Evolutionary conservation across 2,888 invertebrate genomes (phyloP).

Genomic region (Diplolepis rosae): DNA sequence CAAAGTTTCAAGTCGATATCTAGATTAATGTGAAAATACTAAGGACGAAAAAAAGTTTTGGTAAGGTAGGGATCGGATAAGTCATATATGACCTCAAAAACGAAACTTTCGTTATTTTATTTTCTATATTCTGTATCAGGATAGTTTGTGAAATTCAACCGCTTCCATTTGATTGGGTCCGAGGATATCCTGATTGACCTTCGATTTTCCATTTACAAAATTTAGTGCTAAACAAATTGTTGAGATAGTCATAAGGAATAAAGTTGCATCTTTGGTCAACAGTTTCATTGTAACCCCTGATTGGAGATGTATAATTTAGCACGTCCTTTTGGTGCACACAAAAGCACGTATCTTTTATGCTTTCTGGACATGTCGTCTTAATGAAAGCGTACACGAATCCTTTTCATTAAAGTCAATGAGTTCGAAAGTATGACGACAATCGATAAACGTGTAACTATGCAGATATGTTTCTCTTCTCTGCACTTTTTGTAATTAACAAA

Average conservation of each 20-base stretch:
- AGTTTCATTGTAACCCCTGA: background rate
- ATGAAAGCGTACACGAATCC: background rate
- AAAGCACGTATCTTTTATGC: background rate
- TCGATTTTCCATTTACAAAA: background rate
- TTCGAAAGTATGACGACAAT: background rate
- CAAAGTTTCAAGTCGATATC: too few relatives aligned
- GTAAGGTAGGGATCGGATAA: too few relatives aligned
- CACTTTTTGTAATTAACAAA: background rate
- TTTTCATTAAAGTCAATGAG: background rate
- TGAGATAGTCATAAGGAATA: background rate
- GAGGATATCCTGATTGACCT: background rate
- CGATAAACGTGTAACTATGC: constrained; percentile 6
- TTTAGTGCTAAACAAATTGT: background rate
- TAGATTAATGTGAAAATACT: too few relatives aligned
- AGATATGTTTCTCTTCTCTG: background rate
- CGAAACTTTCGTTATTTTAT: background rate
- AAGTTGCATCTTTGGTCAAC: background rate
- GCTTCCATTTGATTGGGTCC: background rate
- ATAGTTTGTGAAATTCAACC: background rate
- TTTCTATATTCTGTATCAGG: background rate
- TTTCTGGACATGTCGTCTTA: background rate
- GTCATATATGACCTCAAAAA: too few relatives aligned
- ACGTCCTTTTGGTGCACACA: background rate
- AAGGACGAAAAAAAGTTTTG: too few relatives aligned
- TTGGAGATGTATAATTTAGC: background rate